Conservation (phyloP, 2,888 invertebrate genomes). For the Eupithecia pulchellata region DNA sequence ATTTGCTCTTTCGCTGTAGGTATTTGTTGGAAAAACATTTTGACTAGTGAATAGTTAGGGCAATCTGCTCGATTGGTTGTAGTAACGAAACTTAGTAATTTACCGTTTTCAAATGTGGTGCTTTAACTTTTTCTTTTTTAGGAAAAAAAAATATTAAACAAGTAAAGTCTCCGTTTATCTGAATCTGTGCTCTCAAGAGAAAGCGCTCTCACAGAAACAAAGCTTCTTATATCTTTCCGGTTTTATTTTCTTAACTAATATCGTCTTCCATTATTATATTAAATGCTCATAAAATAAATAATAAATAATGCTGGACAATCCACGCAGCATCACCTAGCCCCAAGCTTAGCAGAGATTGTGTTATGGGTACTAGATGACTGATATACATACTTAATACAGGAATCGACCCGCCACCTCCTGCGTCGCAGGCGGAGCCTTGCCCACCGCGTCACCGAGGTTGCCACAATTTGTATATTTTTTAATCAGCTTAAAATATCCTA, state of each 20-base stretch:
- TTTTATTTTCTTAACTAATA: neutral
- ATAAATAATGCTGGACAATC: too few species aligned
- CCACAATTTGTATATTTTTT: neutral
- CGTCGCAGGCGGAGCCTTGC: too few species aligned
- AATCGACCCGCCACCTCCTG: too few species aligned
- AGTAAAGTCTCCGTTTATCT: neutral
- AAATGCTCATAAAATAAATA: too few species aligned
- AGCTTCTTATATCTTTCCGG: neutral
- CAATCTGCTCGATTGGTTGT: constrained; percentile 1
- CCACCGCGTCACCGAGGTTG: too few species aligned
- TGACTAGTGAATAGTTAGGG: constrained; percentile 7
- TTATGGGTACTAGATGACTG: too few species aligned
- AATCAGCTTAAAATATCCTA: neutral
- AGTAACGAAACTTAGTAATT: neutral
- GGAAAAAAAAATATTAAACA: neutral
- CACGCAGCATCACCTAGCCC: too few species aligned
- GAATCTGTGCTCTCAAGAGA: neutral
- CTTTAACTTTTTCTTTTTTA: neutral
- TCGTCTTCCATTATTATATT: neutral
- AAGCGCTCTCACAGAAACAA: constrained; percentile 5
- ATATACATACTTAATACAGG: too few species aligned
- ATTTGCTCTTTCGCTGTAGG: neutral
- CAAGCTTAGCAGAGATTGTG: too few species aligned
- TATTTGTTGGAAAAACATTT: constrained; percentile 11
- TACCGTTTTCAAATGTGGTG: neutral